Evolutionary conservation across 2,113 vertebrate species (phyloP).

Genomic region (Sebastes schlegelii): DNA sequence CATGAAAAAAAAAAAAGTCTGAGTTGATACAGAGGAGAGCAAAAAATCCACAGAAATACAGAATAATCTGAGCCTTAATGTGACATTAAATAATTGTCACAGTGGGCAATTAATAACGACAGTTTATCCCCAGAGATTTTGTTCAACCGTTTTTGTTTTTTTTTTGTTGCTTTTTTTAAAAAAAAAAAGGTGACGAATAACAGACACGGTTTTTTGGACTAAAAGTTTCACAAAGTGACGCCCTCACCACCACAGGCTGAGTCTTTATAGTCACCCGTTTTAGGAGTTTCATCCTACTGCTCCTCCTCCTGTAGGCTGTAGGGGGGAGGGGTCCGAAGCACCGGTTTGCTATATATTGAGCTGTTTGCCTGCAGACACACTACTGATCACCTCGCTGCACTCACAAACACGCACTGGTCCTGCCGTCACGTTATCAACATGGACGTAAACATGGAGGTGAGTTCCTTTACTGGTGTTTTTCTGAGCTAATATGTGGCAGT

Average conservation of each 20-base stretch:
- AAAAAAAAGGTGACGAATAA: not conserved
- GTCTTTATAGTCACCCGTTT: constrained; percentile 66
- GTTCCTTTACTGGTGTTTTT: constrained; percentile 1
- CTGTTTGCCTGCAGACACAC: not conserved
- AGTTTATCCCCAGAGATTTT: no score
- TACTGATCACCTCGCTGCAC: not conserved
- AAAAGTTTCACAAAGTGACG: constrained; percentile 23
- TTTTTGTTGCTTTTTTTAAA: not conserved
- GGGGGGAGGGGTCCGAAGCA: constrained; percentile 31
- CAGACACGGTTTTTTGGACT: not conserved
- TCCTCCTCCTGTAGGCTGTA: not conserved
- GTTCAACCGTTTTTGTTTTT: not conserved
- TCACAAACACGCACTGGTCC: not conserved
- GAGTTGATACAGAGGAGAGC: not conserved
- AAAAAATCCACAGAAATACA: not conserved
- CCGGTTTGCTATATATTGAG: constrained; percentile 11
- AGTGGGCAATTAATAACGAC: no score
- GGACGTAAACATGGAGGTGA: constrained; percentile 50
- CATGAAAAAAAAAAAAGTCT: not conserved
- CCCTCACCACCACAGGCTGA: not conserved
- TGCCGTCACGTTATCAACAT: not conserved
- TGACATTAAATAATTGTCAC: not conserved
- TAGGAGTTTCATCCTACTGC: constrained; percentile 14
- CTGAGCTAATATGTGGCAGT: not conserved
- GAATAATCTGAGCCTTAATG: not conserved